Base-by-base conservation (phyloP, 2,113 vertebrate species). In the Macheiramphus alcinus region DNA sequence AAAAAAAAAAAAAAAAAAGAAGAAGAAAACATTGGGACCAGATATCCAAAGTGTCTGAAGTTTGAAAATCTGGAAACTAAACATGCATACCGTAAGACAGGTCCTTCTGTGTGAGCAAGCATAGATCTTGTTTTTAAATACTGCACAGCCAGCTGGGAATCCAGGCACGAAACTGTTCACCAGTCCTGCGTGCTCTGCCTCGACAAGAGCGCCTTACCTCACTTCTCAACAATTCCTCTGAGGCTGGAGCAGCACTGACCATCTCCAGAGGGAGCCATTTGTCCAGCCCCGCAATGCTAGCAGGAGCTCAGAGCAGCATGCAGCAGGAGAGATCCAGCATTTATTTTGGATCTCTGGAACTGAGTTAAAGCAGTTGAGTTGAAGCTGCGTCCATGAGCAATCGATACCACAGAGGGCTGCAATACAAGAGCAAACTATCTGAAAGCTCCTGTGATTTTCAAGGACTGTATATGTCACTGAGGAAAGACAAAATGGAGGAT, bases 211-310 rank as follows among this genome's bases (percentile, higher is more conserved):
- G 19, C 79, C 89, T 95, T 89, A 96, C 92, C 90, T 96, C 94
- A 94, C 82, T 91, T 71, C 81, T 89, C 82, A 97, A 42, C 79
- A 94, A 96, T 95, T 87, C 48, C 53, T 90, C 73, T 40, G 50
- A 78, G 75, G 45, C 88, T 90, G 74, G n/a, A 94, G 89, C 76
- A 75, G 40, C 74, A 43, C 85, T 63, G 72, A 83, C 48, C 87
- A 70, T 80, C 75, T 90, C 84, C 88, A 94, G 47, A 78, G 47
- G n/a, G 68, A 94, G 43, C 48, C 56, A 45, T 50, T 36, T 73
- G n/a, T 61, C 52, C 80, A 72, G 78, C 48, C 66, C 31, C 5
- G 6, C 45, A 50, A 21, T 32, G 61, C 56, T 12, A 81, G 34
- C 50, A 66, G 40, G 59, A 66, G 23, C 62, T 74, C 55, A 91